A percentile compares a stretch with the other conserved stretches of the same genome.
These are phyloP conservation scores for Orius insidiosus DNA, from an alignment of 1,140 invertebrate species.

Conservation along the genomic window DNA sequence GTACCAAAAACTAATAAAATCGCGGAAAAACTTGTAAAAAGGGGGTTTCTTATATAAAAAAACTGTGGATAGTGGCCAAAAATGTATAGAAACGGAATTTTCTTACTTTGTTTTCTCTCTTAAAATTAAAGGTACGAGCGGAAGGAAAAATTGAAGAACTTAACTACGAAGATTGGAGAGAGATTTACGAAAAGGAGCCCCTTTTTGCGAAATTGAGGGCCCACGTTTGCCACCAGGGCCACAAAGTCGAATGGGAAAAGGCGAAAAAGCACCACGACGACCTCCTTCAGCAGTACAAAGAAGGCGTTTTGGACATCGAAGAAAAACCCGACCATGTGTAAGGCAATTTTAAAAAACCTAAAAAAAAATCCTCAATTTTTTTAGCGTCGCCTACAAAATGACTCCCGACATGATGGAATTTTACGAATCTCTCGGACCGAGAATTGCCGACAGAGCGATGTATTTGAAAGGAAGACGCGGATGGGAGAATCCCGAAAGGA, in stretches of 20 bases:
- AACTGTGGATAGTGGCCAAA: too few relatives aligned
- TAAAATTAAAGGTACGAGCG: conserved; percentile 29
- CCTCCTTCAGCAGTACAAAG: conserved; percentile 21
- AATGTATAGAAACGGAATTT: too few relatives aligned
- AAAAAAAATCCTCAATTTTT: too few relatives aligned
- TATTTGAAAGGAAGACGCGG: conserved; percentile 18
- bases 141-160: conserved; percentile 26
- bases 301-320: conserved; percentile 20
- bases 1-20: too few relatives aligned
- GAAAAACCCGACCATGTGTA: conserved; percentile 30
- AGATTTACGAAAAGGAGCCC: conserved; percentile 28
- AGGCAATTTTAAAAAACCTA: too few relatives aligned
- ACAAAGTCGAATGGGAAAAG: conserved; percentile 27
- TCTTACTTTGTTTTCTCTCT: too few relatives aligned
- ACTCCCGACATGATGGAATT: conserved; percentile 22
- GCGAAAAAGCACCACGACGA: conserved; percentile 26
- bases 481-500: conserved; percentile 10
- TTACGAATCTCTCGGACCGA: conserved; percentile 20
- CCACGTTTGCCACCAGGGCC: conserved; percentile 28
- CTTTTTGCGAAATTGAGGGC: conserved; percentile 29
- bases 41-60: too few relatives aligned
- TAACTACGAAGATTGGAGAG: conserved; percentile 21
- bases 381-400: conserved; percentile 23
- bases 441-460: conserved; percentile 22
- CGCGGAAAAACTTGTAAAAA: too few relatives aligned